Percentiles rank a stretch among this genome's conserved stretches.
Conservation (phyloP, 2,888 invertebrate genomes). For the Cantharis lateralis region DNA sequence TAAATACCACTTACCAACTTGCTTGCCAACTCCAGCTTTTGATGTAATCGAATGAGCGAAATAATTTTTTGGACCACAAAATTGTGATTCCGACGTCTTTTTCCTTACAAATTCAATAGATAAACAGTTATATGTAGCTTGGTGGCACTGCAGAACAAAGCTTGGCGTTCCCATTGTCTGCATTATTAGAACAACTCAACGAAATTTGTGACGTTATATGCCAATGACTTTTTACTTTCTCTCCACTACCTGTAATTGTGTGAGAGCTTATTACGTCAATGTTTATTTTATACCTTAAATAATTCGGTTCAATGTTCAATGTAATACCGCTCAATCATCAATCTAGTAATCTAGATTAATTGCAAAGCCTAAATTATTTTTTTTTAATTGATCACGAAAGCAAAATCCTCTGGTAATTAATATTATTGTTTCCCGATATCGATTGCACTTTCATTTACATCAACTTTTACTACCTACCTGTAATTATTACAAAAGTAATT, state of each 20-base stretch:
- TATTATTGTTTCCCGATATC: neutral
- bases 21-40: neutral
- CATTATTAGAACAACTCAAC: neutral
- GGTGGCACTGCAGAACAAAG: neutral
- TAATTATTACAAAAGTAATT: too few relatives aligned
- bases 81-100: neutral
- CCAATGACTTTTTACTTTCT: slow-evolving; percentile 12
- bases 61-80: neutral
- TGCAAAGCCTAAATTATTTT: neutral
- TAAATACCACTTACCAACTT: neutral
- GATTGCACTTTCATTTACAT: neutral
- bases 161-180: neutral
- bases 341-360: neutral
- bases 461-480: neutral
- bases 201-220: slow-evolving; percentile 13
- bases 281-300: slow-evolving; percentile 2
- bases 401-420: neutral
- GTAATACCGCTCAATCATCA: neutral
- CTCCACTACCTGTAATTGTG: neutral
- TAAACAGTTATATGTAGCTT: neutral
- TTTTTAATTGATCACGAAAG: neutral
- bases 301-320: neutral
- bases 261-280: neutral
- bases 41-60: neutral
- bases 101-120: neutral